Evolutionary conservation across 2,113 vertebrate genomes (phyloP).

Genomic region (Silurus meridionalis): DNA sequence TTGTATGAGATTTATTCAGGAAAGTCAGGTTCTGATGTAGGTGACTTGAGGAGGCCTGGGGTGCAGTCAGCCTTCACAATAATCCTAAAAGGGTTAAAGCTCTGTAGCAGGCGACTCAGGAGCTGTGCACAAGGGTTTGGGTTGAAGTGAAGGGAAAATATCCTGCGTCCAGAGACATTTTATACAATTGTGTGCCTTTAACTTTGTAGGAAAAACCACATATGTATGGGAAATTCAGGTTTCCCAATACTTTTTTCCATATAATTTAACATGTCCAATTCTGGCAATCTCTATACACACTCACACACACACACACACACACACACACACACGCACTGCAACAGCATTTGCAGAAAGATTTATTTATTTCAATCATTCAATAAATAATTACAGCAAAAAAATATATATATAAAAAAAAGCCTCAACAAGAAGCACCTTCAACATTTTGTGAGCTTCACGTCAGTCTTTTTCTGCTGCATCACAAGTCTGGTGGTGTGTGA

Average conservation of each 20-base stretch:
- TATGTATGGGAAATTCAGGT: too few species aligned
- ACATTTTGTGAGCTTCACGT: neutral
- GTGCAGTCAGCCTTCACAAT: too few species aligned
- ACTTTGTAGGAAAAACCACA: too few species aligned
- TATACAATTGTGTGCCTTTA: too few species aligned
- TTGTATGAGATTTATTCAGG: too few species aligned
- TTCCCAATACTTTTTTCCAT: neutral
- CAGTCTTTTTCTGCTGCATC: neutral
- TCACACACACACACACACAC: neutral
- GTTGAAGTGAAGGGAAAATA: too few species aligned
- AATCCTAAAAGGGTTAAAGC: too few species aligned
- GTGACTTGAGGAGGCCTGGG: too few species aligned
- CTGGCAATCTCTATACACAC: neutral
- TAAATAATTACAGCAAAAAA: constrained; percentile 25
- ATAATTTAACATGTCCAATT: neutral
- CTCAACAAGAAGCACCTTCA: neutral
- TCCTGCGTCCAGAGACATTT: too few species aligned
- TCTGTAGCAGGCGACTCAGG: too few species aligned
- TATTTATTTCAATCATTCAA: constrained; percentile 24
- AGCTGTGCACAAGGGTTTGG: too few species aligned
- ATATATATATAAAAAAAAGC: neutral
- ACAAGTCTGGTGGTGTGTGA: neutral
- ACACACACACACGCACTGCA: neutral
- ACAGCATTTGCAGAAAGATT: constrained; percentile 10
- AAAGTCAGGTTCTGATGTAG: too few species aligned